Base-by-base conservation (phyloP, 2,797 vertebrate genomes). In the Malurus splendens region DNA sequence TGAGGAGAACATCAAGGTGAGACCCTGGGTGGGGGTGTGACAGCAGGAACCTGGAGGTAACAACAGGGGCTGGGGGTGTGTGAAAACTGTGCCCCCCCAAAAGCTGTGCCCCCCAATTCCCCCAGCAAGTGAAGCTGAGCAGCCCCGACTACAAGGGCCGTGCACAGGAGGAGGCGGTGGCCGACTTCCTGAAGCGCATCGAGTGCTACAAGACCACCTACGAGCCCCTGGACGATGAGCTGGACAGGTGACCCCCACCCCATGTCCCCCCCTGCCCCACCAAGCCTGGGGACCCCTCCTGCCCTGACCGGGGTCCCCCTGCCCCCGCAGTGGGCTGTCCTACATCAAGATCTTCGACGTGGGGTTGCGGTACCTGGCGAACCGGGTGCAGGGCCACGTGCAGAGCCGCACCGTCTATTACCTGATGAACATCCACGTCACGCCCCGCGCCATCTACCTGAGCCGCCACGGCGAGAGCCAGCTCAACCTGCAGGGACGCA, bases 311-410 rank as follows among this genome's bases (percentile, higher is more conserved):
- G 14, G 12, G 4, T 4, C 4, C 44, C 55, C 67, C 61, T 28
- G 18, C 47, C 22, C 48, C 10, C 61, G 30, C 80, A 99, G 98
- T 83, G 96, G 96, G 38, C 62, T 99, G 82, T 98, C 98, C 25
- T 99, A 98, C 95, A 99, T 99, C 90, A 99, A 99, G 96, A 99
- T 99, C 93, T 98, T 98, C 82, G 98, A 99, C 3, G 98, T 98
- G 82, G 98, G 98, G 47, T 97, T 97, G 72, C 96, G 98, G 33
- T 99, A 98, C 95, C 95, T 99, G 96, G 98, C 98, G 76, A 99
- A 99, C 94, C 96, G 96, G 28, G 98, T 99, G 28, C 98, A 98
- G 96, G 98, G 98, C 89, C 98, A 99, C 95, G 96, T 99, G 45
- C 98, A 99, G 96, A 99, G 98, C 96, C 94, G 98, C 64, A 98